These are phyloP conservation scores for Thunnus thynnus DNA, from an alignment of 2,113 vertebrate genomes.

Conservation along the genomic window DNA sequence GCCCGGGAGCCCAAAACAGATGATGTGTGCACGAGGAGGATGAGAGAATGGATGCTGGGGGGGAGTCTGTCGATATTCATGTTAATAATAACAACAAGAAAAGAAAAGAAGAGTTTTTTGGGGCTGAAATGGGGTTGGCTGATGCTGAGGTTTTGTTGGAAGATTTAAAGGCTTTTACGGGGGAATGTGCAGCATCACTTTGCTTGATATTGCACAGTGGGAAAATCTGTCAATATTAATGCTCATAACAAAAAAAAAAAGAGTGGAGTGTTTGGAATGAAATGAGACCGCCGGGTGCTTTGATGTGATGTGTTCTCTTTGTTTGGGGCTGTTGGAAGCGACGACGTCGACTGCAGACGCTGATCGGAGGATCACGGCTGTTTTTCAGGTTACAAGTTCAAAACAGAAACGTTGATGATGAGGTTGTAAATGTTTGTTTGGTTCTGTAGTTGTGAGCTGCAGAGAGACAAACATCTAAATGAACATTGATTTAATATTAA, in stretches of 20 bases:
- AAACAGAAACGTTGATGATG: too few relatives aligned
- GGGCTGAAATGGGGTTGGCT: constrained; percentile 28
- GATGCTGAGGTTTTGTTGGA: constrained; percentile 41
- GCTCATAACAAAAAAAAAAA: constrained; percentile 15
- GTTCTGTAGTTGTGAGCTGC: too few relatives aligned
- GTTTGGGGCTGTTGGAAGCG: too few relatives aligned
- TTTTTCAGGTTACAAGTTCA: too few relatives aligned
- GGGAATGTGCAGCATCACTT: constrained; percentile 5
- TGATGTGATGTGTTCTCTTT: not conserved
- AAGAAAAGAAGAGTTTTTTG: not conserved
- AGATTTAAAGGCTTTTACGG: constrained; percentile 40
- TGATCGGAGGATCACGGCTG: too few relatives aligned
- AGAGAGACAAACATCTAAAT: too few relatives aligned
- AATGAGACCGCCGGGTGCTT: not conserved
- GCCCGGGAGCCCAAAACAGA: constrained; percentile 59
- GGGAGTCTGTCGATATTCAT: constrained; percentile 46
- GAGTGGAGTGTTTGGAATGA: not conserved
- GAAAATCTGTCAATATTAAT: constrained; percentile 42
- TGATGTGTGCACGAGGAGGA: constrained; percentile 69
- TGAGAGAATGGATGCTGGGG: constrained; percentile 55
- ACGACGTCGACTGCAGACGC: too few relatives aligned
- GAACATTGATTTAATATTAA: too few relatives aligned
- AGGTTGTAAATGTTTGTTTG: too few relatives aligned
- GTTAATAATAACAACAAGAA: constrained; percentile 32
- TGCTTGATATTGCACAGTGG: constrained; percentile 11